phyloP scores from a whole-genome alignment of 2,888 invertebrate genomes.

The Apamea epomidion region DNA sequence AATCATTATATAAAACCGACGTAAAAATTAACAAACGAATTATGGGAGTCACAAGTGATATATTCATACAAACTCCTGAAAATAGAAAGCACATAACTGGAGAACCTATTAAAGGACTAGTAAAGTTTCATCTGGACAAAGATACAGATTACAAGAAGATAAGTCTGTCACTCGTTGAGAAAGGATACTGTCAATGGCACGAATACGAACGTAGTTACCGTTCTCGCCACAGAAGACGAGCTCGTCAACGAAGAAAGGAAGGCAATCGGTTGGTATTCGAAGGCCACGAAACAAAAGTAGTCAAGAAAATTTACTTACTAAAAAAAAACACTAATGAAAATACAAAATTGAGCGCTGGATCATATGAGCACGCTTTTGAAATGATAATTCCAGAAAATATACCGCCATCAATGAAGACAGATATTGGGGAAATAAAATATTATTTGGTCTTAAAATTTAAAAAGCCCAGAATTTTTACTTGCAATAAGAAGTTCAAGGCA shows the following conservation, averaged over 20 bases:
- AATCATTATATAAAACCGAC: conserved; percentile 4
- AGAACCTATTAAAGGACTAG: conserved; percentile 59
- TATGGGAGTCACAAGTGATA: conserved; percentile 70
- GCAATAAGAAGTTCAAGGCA: conserved; percentile 27
- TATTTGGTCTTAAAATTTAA: conserved; percentile 50
- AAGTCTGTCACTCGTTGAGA: conserved; percentile 62
- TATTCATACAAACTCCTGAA: conserved; percentile 57
- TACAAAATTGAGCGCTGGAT: conserved; percentile 25
- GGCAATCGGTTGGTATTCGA: conserved; percentile 16
- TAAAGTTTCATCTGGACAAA: conserved; percentile 67
- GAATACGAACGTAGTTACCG: conserved; percentile 2
- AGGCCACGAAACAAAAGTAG: conserved; percentile 39
- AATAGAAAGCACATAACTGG: conserved; percentile 62
- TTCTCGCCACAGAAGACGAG: neutral
- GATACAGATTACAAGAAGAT: conserved; percentile 63
- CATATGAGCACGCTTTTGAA: conserved; percentile 37
- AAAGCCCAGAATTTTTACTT: conserved; percentile 7
- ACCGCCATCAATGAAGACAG: conserved; percentile 48
- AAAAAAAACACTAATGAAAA: conserved; percentile 1
- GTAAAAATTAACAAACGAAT: neutral
- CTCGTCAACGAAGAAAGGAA: conserved; percentile 16
- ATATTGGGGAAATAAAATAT: conserved; percentile 39
- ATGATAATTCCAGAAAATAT: conserved; percentile 44
- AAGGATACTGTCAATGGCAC: conserved; percentile 61
- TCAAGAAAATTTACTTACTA: conserved; percentile 34